Conservation (phyloP, 92 coral and sea anemone species). For the Diadumene lineata region DNA sequence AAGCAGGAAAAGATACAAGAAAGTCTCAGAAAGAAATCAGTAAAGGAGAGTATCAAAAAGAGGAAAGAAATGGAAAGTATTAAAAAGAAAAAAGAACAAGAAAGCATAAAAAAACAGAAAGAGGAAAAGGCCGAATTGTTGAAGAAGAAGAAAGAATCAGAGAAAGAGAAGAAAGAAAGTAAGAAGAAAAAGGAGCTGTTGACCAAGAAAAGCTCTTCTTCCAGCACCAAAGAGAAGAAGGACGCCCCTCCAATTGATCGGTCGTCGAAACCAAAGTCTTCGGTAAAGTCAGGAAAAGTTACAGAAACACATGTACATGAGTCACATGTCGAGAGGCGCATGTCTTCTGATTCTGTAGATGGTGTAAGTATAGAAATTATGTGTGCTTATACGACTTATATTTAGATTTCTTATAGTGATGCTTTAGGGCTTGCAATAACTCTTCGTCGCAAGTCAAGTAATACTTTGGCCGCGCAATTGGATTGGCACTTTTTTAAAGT, state of each 20-base stretch:
- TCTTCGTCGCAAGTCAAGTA: no score
- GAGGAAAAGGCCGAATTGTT: not conserved
- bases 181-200: conserved; percentile 8
- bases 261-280: conserved; percentile 6
- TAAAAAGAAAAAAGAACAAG: conserved; percentile 9
- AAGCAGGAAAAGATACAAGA: not conserved
- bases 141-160: conserved; percentile 4
- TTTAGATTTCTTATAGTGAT: no score
- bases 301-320: not conserved
- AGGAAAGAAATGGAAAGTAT: conserved; percentile 9
- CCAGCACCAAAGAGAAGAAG: not conserved
- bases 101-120: not conserved
- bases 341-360: not conserved
- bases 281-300: not conserved
- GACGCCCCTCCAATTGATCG: conserved; percentile 13
- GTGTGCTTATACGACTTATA: no score
- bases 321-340: not conserved
- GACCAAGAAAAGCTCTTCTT: not conserved
- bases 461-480: no score
- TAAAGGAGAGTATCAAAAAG: not conserved
- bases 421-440: no score
- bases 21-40: conserved; percentile 2
- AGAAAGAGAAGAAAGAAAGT: conserved; percentile 11
- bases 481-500: no score
- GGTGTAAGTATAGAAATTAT: no score